Evolutionary conservation across 2,888 invertebrate genomes (phyloP).

Genomic region (Scrobipalpa atriplicella): DNA sequence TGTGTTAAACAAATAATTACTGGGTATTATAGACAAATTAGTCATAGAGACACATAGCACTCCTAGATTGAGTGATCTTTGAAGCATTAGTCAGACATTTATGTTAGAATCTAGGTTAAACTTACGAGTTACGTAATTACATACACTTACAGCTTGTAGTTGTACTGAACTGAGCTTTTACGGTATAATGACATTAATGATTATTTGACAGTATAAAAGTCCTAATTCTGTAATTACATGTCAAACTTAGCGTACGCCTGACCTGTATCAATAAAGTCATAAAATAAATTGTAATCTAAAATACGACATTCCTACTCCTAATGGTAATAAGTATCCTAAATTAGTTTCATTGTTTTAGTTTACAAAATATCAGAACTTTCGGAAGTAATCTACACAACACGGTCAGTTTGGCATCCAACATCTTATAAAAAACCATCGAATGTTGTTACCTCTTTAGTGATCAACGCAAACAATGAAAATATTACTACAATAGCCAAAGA

Average conservation of each 20-base stretch:
- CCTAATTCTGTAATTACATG: too few species aligned
- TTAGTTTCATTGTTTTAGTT: constrained; percentile 47
- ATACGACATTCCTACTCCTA: too few species aligned
- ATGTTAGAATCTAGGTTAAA: constrained; percentile 1
- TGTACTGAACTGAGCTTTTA: too few species aligned
- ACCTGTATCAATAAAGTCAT: too few species aligned
- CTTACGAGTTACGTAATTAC: too few species aligned
- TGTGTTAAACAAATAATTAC: too few species aligned
- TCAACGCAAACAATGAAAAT: neutral
- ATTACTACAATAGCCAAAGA: constrained; percentile 21
- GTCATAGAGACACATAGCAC: constrained; percentile 5
- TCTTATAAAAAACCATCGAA: neutral
- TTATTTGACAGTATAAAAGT: too few species aligned
- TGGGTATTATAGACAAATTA: neutral
- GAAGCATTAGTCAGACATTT: neutral
- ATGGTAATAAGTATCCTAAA: neutral
- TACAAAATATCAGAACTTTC: constrained; percentile 62
- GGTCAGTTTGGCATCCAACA: constrained; percentile 54
- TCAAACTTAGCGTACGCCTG: too few species aligned
- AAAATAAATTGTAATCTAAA: too few species aligned
- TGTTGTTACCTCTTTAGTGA: neutral
- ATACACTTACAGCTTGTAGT: too few species aligned
- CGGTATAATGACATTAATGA: too few species aligned
- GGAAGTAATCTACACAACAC: constrained; percentile 53
- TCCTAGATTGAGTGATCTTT: constrained; percentile 4